Conservation (phyloP, 2,888 invertebrate species). For the Phortica magna region DNA sequence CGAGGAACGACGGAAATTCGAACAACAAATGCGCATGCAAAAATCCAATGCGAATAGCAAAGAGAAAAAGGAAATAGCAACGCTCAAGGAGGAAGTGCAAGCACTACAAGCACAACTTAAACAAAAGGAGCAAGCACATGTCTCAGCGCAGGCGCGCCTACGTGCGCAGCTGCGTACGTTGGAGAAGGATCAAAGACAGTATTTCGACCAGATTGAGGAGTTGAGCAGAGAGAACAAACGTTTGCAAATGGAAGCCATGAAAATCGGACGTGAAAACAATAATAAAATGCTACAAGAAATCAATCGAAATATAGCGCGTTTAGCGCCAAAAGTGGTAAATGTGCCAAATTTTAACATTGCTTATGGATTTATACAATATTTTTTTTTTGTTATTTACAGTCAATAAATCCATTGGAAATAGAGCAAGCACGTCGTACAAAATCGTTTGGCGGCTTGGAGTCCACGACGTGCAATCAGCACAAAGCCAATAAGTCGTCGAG, state of each 20-base stretch:
- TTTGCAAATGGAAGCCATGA: constrained; percentile 81
- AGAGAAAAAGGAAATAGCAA: constrained; percentile 84
- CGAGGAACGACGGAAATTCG: constrained; percentile 83
- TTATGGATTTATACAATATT: background rate
- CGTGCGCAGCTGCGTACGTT: constrained; percentile 86
- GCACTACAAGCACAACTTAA: constrained; percentile 84
- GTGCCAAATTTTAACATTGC: background rate
- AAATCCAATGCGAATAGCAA: constrained; percentile 83
- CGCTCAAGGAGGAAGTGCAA: constrained; percentile 83
- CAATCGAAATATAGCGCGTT: constrained; percentile 81
- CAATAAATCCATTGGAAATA: background rate
- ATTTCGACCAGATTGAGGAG: constrained; percentile 84
- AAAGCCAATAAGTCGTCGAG: constrained; percentile 42
- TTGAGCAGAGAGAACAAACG: constrained; percentile 84
- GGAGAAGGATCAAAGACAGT: constrained; percentile 84
- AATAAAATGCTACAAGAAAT: constrained; percentile 88
- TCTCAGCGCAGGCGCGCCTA: constrained; percentile 85
- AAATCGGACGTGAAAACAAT: constrained; percentile 81
- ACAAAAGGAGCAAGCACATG: constrained; percentile 86
- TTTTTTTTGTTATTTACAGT: background rate
- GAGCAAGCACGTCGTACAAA: constrained; percentile 55
- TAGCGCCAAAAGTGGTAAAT: constrained; percentile 74
- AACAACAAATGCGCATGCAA: constrained; percentile 84
- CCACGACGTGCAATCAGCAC: background rate
- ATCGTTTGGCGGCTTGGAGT: constrained; percentile 45